Percentiles rank a stretch among this genome's conserved stretches.
Evolutionary conservation across 1,140 invertebrate species (phyloP).

Genomic region (Drosophila repleta): DNA sequence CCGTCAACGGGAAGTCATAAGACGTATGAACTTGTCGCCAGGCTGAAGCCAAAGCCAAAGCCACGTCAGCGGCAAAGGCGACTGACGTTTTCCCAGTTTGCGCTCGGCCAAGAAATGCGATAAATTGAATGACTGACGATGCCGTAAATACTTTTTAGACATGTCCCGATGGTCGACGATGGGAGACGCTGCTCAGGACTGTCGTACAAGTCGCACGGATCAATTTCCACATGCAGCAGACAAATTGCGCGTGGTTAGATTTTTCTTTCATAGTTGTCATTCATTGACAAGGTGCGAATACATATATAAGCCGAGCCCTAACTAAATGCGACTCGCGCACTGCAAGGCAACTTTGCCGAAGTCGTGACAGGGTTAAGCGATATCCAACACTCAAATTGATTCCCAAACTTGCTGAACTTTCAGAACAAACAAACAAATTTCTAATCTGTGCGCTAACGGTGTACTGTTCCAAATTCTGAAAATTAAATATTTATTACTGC

Average conservation of each 20-base stretch:
- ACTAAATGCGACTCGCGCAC: background rate
- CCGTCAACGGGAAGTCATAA: constrained; percentile 81
- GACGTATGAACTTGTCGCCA: constrained; percentile 79
- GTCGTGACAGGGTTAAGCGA: constrained; percentile 33
- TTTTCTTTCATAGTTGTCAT: constrained; percentile 60
- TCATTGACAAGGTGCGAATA: constrained; percentile 42
- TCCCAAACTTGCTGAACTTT: background rate
- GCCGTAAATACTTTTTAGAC: constrained; percentile 81
- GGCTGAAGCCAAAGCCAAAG: constrained; percentile 32
- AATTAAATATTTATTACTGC: too few species aligned
- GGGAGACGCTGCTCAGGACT: constrained; percentile 26
- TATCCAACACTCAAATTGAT: constrained; percentile 14
- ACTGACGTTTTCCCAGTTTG: constrained; percentile 51
- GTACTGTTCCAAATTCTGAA: background rate
- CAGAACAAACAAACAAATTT: background rate
- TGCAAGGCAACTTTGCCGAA: constrained; percentile 15
- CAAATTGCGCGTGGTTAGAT: constrained; percentile 79
- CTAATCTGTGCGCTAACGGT: background rate
- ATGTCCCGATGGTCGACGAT: constrained; percentile 37
- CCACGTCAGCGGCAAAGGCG: constrained; percentile 27
- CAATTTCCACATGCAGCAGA: constrained; percentile 52
- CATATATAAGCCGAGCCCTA: constrained; percentile 20
- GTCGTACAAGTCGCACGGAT: constrained; percentile 37
- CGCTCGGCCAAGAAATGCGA: constrained; percentile 72
- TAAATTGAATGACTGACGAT: constrained; percentile 82